Percentiles rank a stretch among this genome's conserved stretches.
Evolutionary conservation across 2,797 vertebrate species (phyloP).

Genomic region (Antennarius maculatus): DNA sequence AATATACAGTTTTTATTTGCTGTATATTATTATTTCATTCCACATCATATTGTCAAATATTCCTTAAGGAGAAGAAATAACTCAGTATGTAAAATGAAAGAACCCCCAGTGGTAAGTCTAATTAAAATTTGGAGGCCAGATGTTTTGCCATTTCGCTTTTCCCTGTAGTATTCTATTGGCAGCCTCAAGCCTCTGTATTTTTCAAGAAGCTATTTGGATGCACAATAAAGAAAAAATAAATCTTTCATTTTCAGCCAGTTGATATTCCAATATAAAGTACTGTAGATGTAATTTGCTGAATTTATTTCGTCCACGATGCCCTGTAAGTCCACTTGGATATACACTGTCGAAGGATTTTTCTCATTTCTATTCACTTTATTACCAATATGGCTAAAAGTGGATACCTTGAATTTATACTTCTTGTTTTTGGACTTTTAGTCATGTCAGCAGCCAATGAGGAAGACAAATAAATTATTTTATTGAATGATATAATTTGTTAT

Average conservation of each 20-base stretch:
- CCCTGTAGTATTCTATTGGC: conserved; percentile 77
- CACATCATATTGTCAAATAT: conserved; percentile 63
- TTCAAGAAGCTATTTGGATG: conserved; percentile 79
- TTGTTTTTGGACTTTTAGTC: conserved; percentile 27
- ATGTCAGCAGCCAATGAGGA: conserved; percentile 5
- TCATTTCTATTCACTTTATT: conserved; percentile 34
- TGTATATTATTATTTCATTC: conserved; percentile 51
- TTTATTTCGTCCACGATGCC: conserved; percentile 41
- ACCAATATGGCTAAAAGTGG: conserved; percentile 26
- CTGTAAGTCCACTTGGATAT: conserved; percentile 35
- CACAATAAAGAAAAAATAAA: conserved; percentile 78
- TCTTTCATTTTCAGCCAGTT: conserved; percentile 80
- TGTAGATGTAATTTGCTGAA: conserved; percentile 43
- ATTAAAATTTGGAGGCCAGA: conserved; percentile 85
- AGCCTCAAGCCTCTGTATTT: conserved; percentile 65
- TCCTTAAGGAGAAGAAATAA: conserved; percentile 64
- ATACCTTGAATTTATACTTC: conserved; percentile 28
- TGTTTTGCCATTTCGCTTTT: conserved; percentile 81
- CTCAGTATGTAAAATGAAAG: conserved; percentile 68
- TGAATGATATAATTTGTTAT: conserved; percentile 28
- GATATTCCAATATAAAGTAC: conserved; percentile 62
- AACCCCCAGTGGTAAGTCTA: conserved; percentile 78
- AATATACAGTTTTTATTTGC: conserved; percentile 40
- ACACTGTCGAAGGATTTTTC: conserved; percentile 29
- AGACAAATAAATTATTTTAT: conserved; percentile 29